These are phyloP conservation scores for Philypnodon macrostomus DNA, from an alignment of 2,797 vertebrate species.

Conservation along the genomic window DNA sequence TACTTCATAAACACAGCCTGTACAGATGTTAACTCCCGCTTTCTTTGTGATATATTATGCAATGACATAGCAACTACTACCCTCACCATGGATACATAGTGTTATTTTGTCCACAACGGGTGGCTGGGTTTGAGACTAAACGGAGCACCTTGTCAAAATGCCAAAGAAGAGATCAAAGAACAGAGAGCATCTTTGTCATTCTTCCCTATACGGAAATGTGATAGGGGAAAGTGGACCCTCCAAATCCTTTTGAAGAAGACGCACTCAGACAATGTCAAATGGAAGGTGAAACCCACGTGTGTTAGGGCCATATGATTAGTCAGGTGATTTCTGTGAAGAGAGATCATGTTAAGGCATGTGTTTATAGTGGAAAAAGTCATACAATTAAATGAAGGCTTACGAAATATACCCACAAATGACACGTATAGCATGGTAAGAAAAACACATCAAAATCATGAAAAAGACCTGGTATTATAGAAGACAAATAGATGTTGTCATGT, in stretches of 20 bases:
- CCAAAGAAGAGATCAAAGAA: constrained; percentile 8
- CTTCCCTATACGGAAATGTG: not conserved
- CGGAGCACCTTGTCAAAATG: constrained; percentile 6
- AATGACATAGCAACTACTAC: constrained; percentile 2
- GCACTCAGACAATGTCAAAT: constrained; percentile 3
- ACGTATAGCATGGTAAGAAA: not conserved
- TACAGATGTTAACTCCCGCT: constrained; percentile 4
- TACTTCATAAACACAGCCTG: constrained; percentile 12
- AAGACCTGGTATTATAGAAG: constrained; percentile 6
- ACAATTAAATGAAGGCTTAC: not conserved
- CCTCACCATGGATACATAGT: constrained; percentile 2
- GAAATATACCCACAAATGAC: constrained; percentile 5
- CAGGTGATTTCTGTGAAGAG: not conserved
- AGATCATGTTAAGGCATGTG: not conserved
- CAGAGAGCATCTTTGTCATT: constrained; percentile 11
- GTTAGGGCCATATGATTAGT: not conserved
- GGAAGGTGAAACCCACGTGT: constrained; percentile 1
- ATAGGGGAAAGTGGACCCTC: constrained; percentile 11
- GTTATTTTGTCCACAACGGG: constrained; percentile 7
- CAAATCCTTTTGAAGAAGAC: constrained; percentile 5
- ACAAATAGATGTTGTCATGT: constrained; percentile 6
- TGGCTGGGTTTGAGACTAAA: not conserved
- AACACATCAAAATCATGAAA: constrained; percentile 3
- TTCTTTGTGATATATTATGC: constrained; percentile 10
- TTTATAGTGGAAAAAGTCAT: not conserved